These are phyloP conservation scores for Pherbina coryleti DNA, from an alignment of 2,888 invertebrate species.

Conservation along the genomic window DNA sequence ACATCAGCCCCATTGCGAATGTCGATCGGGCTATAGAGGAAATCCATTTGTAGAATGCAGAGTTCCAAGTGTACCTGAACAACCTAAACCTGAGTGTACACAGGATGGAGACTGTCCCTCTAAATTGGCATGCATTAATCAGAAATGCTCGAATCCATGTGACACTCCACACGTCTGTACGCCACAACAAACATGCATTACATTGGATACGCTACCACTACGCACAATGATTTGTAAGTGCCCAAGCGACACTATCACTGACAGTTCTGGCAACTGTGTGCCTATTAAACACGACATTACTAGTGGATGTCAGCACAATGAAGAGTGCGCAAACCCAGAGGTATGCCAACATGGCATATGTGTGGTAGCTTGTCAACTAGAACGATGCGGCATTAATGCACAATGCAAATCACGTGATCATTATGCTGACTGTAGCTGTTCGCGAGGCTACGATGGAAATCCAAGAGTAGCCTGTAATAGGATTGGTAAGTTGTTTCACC, in stretches of 20 bases:
- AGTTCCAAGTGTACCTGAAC: constrained; percentile 58
- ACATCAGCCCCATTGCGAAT: constrained; percentile 84
- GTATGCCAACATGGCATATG: constrained; percentile 83
- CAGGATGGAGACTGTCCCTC: constrained; percentile 83
- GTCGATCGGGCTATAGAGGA: constrained; percentile 81
- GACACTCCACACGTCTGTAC: constrained; percentile 79
- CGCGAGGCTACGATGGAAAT: constrained; percentile 83
- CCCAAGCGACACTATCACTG: constrained; percentile 83
- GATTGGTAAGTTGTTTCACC: constrained; percentile 67
- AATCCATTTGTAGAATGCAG: constrained; percentile 82
- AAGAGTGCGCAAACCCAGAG: constrained; percentile 81
- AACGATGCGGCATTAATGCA: constrained; percentile 86
- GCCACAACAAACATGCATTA: constrained; percentile 82
- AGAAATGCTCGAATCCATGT: constrained; percentile 84
- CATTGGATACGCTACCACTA: constrained; percentile 82
- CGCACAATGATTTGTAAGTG: constrained; percentile 90
- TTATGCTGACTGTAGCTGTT: constrained; percentile 82
- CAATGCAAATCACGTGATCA: constrained; percentile 83
- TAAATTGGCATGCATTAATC: constrained; percentile 82
- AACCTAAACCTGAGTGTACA: constrained; percentile 75
- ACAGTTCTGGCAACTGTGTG: constrained; percentile 80
- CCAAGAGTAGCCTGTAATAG: constrained; percentile 81
- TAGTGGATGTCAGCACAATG: constrained; percentile 78
- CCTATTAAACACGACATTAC: constrained; percentile 72
- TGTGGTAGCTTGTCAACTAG: constrained; percentile 82